These are phyloP conservation scores for Andrena bucephala DNA, from an alignment of 2,888 invertebrate genomes.

Conservation along the genomic window DNA sequence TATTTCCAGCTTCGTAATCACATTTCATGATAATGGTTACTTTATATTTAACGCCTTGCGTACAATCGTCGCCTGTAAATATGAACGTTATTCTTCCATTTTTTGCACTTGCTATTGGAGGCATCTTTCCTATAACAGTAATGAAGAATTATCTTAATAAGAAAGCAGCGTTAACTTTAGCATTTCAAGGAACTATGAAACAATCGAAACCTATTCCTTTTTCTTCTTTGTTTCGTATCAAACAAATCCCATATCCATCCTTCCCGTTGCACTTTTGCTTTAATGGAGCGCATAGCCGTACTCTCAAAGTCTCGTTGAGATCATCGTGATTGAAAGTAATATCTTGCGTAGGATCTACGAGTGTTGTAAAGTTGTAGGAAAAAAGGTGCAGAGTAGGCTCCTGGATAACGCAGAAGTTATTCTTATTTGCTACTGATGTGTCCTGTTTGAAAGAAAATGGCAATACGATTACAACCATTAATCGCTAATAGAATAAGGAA, in stretches of 20 bases:
- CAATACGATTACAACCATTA: slow-evolving; percentile 1
- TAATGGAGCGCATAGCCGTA: slow-evolving; percentile 75
- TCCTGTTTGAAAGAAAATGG: slow-evolving; percentile 25
- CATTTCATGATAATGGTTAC: slow-evolving; percentile 77
- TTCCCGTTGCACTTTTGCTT: slow-evolving; percentile 71
- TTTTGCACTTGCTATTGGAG: slow-evolving; percentile 59
- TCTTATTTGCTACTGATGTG: not conserved
- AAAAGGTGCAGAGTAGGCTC: slow-evolving; percentile 38
- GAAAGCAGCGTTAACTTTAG: not conserved
- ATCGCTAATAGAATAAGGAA: not conserved
- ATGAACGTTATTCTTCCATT: slow-evolving; percentile 68
- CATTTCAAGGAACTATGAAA: not conserved
- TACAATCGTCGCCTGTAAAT: slow-evolving; percentile 77
- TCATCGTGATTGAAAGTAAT: slow-evolving; percentile 43
- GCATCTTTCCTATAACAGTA: slow-evolving; percentile 70
- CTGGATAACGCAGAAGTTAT: slow-evolving; percentile 49
- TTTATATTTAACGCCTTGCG: slow-evolving; percentile 63
- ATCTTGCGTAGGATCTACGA: slow-evolving; percentile 59
- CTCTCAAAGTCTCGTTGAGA: slow-evolving; percentile 58
- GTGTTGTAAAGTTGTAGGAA: slow-evolving; percentile 66
- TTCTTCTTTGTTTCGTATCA: slow-evolving; percentile 69
- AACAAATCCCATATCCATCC: slow-evolving; percentile 74
- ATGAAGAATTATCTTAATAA: slow-evolving; percentile 23
- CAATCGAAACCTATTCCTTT: slow-evolving; percentile 75
- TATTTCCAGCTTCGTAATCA: slow-evolving; percentile 67